Evolutionary conservation across 2,888 invertebrate species (phyloP), one percentile per base, ranked within the genome.

Genomic region (Perizoma flavofasciatum): DNA sequence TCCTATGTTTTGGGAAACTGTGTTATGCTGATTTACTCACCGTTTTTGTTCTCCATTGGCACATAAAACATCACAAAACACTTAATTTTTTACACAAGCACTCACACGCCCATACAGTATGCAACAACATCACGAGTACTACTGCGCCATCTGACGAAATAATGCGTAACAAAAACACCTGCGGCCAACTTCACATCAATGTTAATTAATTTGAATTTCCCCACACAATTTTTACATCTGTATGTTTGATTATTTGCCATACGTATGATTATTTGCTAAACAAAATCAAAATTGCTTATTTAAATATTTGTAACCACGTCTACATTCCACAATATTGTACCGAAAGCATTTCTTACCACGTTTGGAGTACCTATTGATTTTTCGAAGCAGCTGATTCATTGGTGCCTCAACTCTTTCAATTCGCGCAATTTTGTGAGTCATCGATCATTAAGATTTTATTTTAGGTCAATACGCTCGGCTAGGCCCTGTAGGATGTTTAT

Each of bases 41-140:
- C 85, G 83, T 86, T 89, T 86, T 79, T 75, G 68, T 78, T 74
- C 81, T 86, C 81, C 83, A 83, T 87, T 82, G 80, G 80, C 76
- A 75, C 81, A 78, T 84, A 81, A 77, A 85, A 83, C 83, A 88
- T 82, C 90, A 91, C 90, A 88, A 90, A 89, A 89, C 90, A 91
- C 89, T 79, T 79, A 78, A 82, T 85, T 84, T n/a, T 89, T 85
- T 83, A 83, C 89, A 89, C 91, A 87, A 89, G 88, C 91, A 91
- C 90, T 89, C 86, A 89, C 89, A 92, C 92, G 91, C 92, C 92
- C 91, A 85, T 86, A 85, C 86, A 73, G 81, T 84, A 84, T 84
- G 88, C 83, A 89, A 86, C 86, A 89, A 90, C 89, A 91, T 90
- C 89, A 91, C 90, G 89, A 83, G 85, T 82, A 86, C 82, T 75